Percentiles rank a stretch among this genome's conserved stretches.
These are phyloP conservation scores for Heliconius sara DNA, from an alignment of 2,888 invertebrate genomes.

Conservation along the genomic window DNA sequence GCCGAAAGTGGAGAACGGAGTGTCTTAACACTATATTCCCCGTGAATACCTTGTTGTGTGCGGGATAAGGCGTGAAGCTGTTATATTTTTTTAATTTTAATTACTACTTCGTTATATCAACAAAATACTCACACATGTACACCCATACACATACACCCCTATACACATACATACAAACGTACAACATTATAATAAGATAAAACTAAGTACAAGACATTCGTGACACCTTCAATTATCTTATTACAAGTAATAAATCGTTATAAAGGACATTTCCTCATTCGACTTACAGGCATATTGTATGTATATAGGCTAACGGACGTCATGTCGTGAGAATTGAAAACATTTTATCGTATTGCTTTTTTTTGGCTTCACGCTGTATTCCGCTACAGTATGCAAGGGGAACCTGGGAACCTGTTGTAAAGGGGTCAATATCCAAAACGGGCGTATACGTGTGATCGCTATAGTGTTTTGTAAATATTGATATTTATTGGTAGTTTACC, in stretches of 20 bases:
- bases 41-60: too few species aligned
- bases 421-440: too few species aligned
- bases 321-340: neutral
- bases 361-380: too few species aligned
- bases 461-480: too few species aligned
- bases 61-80: too few species aligned
- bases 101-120: neutral
- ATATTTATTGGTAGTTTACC: too few species aligned
- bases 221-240: constrained; percentile 26
- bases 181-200: neutral
- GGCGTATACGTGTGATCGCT: too few species aligned
- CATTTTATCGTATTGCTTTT: neutral
- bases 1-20: too few species aligned
- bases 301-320: neutral
- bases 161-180: neutral
- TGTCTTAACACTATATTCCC: too few species aligned
- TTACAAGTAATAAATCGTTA: constrained; percentile 25
- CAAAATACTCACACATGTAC: neutral
- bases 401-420: too few species aligned
- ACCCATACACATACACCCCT: neutral
- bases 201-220: constrained; percentile 11
- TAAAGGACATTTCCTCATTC: constrained; percentile 27
- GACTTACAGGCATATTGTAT: neutral
- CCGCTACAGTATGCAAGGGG: too few species aligned
- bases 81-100: too few species aligned